A percentile compares a stretch with the other conserved stretches of the same genome.
These are phyloP conservation scores for Diabrotica undecimpunctata DNA, from an alignment of 1,140 invertebrate species.

Conservation along the genomic window DNA sequence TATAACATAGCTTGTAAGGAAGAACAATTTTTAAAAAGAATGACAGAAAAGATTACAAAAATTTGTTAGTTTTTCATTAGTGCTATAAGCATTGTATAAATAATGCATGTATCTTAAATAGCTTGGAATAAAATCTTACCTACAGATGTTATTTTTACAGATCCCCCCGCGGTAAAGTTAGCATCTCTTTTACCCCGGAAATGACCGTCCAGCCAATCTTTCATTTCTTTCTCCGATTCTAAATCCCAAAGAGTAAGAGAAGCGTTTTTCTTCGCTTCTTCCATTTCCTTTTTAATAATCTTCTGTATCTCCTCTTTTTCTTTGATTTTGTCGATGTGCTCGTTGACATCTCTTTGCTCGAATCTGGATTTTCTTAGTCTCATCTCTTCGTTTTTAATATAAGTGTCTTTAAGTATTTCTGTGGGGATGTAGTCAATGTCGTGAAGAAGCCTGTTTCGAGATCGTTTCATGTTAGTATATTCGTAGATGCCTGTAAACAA, in stretches of 20 bases:
- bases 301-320: constrained; percentile 38
- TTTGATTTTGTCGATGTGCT: constrained; percentile 39
- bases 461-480: constrained; percentile 40
- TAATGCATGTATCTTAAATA: too few species aligned
- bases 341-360: constrained; percentile 43
- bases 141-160: constrained; percentile 41
- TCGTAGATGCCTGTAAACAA: constrained; percentile 33
- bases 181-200: constrained; percentile 39
- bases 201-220: constrained; percentile 39
- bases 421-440: constrained; percentile 41
- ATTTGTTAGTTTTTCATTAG: too few species aligned
- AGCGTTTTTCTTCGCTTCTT: constrained; percentile 26
- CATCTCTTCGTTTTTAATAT: constrained; percentile 43
- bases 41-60: too few species aligned
- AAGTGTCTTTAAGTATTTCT: constrained; percentile 44
- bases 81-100: too few species aligned
- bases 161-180: constrained; percentile 26
- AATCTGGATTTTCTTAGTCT: constrained; percentile 42
- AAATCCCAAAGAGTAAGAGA: constrained; percentile 46
- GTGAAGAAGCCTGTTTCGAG: constrained; percentile 38
- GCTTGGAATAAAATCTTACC: constrained; percentile 36
- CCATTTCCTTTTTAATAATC: constrained; percentile 39
- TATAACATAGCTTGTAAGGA: too few species aligned
- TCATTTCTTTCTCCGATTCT: constrained; percentile 44
- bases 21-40: too few species aligned